A percentile compares a stretch with the other conserved stretches of the same genome.
These are phyloP conservation scores for Columba guinea DNA, from an alignment of 2,797 vertebrate genomes.

Conservation along the genomic window DNA sequence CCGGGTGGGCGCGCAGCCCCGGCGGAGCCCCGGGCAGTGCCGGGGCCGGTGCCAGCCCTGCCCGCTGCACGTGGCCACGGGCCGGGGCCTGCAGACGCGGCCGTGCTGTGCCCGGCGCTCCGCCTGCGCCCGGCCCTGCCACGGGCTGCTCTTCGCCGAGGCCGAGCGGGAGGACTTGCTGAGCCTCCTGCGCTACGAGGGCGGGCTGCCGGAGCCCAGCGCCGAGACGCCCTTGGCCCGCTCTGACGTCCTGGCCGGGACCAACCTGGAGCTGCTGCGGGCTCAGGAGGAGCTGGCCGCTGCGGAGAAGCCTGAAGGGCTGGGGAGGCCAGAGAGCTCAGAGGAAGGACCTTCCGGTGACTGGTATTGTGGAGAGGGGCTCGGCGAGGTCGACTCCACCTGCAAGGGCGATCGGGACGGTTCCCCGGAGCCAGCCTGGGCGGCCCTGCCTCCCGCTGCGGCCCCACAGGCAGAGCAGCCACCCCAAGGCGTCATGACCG, in stretches of 20 bases:
- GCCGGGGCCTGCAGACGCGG: conserved; percentile 43
- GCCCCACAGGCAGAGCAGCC: background rate
- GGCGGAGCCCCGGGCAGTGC: background rate
- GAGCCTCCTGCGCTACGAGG: conserved; percentile 81
- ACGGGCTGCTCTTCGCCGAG: conserved; percentile 86
- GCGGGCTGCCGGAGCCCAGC: background rate
- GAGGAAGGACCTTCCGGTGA: conserved; percentile 56
- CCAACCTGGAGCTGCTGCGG: background rate
- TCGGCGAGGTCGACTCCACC: conserved; percentile 35
- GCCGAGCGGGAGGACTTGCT: conserved; percentile 83
- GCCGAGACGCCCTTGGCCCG: background rate
- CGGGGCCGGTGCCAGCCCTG: conserved; percentile 50
- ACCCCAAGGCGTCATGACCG: background rate
- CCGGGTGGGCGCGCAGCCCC: rapidly evolving
- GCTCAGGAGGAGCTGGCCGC: conserved; percentile 45
- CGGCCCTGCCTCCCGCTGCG: background rate
- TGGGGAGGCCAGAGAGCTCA: background rate
- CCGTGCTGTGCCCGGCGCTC: background rate
- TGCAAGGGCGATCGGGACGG: conserved; percentile 39
- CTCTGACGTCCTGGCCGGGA: background rate
- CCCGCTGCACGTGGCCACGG: conserved; percentile 73
- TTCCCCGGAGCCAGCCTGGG: conserved; percentile 74
- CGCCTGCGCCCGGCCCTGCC: background rate
- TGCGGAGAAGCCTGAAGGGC: conserved; percentile 67
- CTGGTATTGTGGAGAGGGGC: conserved; percentile 42